Evolutionary conservation across 2,113 vertebrate genomes (phyloP).

Genomic region (Alligator mississippiensis): DNA sequence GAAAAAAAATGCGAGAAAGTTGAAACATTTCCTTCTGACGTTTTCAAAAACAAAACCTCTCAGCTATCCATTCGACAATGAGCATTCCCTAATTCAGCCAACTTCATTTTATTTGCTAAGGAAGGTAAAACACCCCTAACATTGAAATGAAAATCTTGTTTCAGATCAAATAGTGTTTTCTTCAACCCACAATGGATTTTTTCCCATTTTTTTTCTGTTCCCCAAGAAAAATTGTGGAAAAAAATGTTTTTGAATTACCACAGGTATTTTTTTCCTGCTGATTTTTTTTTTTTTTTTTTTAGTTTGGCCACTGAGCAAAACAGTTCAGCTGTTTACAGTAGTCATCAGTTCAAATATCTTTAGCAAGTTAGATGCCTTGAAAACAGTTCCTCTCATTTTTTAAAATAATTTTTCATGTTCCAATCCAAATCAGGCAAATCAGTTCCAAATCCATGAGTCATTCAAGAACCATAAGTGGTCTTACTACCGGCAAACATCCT

Average conservation of each 20-base stretch:
- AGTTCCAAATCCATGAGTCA: neutral
- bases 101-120: neutral
- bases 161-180: conserved; percentile 59
- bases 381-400: neutral
- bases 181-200: neutral
- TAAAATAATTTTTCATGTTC: too few species aligned
- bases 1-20: conserved; percentile 25
- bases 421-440: too few species aligned
- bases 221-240: too few species aligned
- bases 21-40: conserved; percentile 72
- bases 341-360: neutral
- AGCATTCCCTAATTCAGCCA: conserved; percentile 56
- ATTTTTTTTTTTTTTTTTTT: neutral
- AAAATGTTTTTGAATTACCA: neutral
- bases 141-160: conserved; percentile 57
- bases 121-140: conserved; percentile 54
- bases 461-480: neutral
- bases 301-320: neutral
- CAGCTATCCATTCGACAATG: conserved; percentile 69
- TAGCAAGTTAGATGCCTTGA: neutral
- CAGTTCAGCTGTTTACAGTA: neutral
- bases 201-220: too few species aligned
- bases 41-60: conserved; percentile 73
- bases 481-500: too few species aligned
- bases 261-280: neutral